These are phyloP conservation scores for Ariopsis seemanni DNA, from an alignment of 2,113 vertebrate species.

Conservation along the genomic window DNA sequence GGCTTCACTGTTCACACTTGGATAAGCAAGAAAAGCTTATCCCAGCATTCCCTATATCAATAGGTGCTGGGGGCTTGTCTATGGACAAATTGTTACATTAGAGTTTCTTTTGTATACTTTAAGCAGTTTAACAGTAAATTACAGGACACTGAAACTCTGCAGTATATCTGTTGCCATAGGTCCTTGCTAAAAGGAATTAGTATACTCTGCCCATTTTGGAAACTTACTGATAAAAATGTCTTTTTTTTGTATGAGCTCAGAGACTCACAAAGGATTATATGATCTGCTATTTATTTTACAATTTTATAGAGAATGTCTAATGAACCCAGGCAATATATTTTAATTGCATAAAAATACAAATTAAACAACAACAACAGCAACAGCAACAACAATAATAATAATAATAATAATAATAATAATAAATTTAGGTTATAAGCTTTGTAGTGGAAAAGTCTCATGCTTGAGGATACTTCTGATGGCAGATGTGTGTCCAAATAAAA, in stretches of 20 bases:
- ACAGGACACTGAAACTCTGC: not conserved
- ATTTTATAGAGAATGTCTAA: not conserved
- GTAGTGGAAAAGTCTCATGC: not conserved
- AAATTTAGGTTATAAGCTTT: not conserved
- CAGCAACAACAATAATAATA: not conserved
- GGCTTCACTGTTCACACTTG: constrained; percentile 54
- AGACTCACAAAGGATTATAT: not conserved
- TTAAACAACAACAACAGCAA: not conserved
- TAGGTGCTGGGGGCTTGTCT: constrained; percentile 40
- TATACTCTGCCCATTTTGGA: not conserved
- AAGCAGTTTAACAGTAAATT: constrained; percentile 34
- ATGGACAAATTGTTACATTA: constrained; percentile 41
- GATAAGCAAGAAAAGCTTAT: constrained; percentile 47
- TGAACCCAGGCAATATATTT: not conserved
- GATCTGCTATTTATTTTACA: not conserved
- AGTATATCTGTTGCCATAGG: not conserved
- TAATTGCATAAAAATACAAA: not conserved
- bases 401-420: not conserved
- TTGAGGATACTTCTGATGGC: not conserved
- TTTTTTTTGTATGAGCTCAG: not conserved
- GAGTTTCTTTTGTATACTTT: constrained; percentile 41
- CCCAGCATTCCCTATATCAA: constrained; percentile 50
- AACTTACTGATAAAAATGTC: not conserved
- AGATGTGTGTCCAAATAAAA: not conserved
- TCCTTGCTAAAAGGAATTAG: not conserved